phyloP scores from a whole-genome alignment of 1,140 invertebrate genomes.

The Calliopsis andreniformis region DNA sequence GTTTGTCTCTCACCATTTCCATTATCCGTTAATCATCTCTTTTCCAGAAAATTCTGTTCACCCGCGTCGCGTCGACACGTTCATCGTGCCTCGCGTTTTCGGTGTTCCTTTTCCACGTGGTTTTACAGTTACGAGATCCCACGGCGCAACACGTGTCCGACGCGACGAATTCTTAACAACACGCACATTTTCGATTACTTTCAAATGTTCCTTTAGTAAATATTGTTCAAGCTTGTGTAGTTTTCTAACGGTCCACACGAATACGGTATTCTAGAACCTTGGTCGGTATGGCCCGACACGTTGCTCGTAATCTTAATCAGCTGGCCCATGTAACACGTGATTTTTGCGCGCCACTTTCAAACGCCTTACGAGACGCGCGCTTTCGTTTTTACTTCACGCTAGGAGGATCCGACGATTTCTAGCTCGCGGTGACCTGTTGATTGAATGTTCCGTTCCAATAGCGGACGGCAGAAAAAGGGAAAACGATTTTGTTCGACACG shows the following conservation, averaged over 20 bases:
- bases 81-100: neutral
- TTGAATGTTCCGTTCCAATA: slow-evolving; percentile 9
- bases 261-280: too few species aligned
- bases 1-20: slow-evolving; percentile 69
- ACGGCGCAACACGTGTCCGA: neutral
- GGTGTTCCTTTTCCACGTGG: neutral
- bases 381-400: slow-evolving; percentile 44
- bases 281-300: too few species aligned
- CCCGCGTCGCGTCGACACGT: neutral
- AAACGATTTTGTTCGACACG: neutral
- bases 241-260: too few species aligned
- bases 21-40: slow-evolving; percentile 45
- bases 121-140: neutral
- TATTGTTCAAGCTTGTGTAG: too few species aligned
- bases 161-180: neutral
- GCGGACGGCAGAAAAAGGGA: neutral
- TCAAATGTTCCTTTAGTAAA: neutral
- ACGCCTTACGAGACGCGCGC: neutral
- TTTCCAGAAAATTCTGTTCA: neutral
- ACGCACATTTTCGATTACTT: neutral
- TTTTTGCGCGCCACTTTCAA: slow-evolving; percentile 41
- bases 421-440: neutral
- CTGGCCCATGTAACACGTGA: slow-evolving; percentile 13
- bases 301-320: neutral
- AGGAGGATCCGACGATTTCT: neutral